A percentile compares a stretch with the other conserved stretches of the same genome.
These are phyloP conservation scores for Siderastrea siderea DNA, from an alignment of 92 coral and sea anemone genomes.

Conservation along the genomic window DNA sequence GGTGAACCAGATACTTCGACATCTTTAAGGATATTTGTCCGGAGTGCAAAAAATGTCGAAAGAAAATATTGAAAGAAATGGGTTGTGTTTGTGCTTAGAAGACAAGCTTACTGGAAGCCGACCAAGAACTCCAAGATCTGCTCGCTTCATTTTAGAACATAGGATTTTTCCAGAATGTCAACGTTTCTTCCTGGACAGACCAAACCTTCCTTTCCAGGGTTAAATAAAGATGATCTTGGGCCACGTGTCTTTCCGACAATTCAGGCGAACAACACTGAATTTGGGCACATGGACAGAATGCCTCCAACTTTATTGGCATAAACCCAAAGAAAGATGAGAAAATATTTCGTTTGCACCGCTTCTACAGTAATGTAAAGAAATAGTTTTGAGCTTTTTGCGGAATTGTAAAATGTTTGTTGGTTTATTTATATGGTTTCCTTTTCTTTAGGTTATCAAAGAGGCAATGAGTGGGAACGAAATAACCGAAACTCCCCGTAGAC, in stretches of 20 bases:
- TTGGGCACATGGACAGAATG: neutral
- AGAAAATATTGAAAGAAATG: conserved; percentile 17
- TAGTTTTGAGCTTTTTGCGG: neutral
- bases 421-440: conserved; percentile 9
- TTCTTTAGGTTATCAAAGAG: conserved; percentile 16
- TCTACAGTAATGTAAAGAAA: neutral
- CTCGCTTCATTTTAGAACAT: conserved; percentile 28
- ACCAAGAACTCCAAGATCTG: conserved; percentile 32
- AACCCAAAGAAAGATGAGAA: neutral
- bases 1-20: no score
- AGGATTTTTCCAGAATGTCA: conserved; percentile 25
- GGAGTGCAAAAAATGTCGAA: no score
- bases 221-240: conserved; percentile 29
- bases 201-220: neutral
- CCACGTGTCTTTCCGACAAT: conserved; percentile 29
- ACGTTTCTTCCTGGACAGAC: conserved; percentile 7
- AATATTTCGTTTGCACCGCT: no score
- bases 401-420: neutral
- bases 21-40: no score
- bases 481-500: neutral
- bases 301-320: neutral
- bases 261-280: conserved; percentile 18
- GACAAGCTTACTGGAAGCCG: conserved; percentile 21
- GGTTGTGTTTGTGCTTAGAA: conserved; percentile 29
- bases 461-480: neutral